Conservation (phyloP, 2,888 invertebrate genomes). For the Ectemnius continuus region DNA sequence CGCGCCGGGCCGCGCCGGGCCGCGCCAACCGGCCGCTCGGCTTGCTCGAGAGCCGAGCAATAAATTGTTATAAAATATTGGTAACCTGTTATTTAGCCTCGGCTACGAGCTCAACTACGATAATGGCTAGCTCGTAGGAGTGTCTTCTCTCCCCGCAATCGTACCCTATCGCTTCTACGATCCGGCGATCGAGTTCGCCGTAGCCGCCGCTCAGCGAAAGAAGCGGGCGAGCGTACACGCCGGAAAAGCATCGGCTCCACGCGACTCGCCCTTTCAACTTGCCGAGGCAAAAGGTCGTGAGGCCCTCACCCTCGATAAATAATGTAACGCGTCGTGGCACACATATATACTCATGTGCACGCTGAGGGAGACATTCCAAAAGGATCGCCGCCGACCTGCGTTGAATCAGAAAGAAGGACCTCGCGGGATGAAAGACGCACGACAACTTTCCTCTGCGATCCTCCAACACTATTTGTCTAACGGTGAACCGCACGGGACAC, state of each 20-base stretch:
- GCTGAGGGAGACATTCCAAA: slow-evolving; percentile 35
- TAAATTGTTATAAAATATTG: slow-evolving; percentile 16
- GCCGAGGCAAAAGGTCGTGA: slow-evolving; percentile 45
- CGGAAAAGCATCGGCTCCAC: slow-evolving; percentile 25
- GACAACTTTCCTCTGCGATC: slow-evolving; percentile 19
- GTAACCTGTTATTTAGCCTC: slow-evolving; percentile 13
- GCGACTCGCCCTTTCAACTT: slow-evolving; percentile 35
- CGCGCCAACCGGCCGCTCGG: too few relatives aligned
- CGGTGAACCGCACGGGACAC: slow-evolving; percentile 23
- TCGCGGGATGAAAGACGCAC: slow-evolving; percentile 1
- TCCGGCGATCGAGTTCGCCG: slow-evolving; percentile 31
- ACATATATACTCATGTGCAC: slow-evolving; percentile 13
- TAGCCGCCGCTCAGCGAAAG: too few relatives aligned
- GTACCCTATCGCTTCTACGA: slow-evolving; percentile 6
- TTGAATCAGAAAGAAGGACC: slow-evolving; percentile 45
- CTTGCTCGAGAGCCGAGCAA: background rate
- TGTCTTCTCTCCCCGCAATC: slow-evolving; percentile 11
- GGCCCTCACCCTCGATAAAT: slow-evolving; percentile 43
- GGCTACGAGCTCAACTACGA: background rate
- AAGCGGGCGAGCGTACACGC: slow-evolving; percentile 4
- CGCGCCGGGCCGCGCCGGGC: background rate
- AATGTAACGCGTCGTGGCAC: slow-evolving; percentile 56
- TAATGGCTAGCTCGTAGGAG: slow-evolving; percentile 17
- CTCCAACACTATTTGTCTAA: slow-evolving; percentile 33
- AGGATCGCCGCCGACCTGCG: slow-evolving; percentile 47